Evolutionary conservation across 1,140 invertebrate genomes (phyloP), one percentile per base, ranked within the genome.

Genomic region (Paralvinella palmiformis): DNA sequence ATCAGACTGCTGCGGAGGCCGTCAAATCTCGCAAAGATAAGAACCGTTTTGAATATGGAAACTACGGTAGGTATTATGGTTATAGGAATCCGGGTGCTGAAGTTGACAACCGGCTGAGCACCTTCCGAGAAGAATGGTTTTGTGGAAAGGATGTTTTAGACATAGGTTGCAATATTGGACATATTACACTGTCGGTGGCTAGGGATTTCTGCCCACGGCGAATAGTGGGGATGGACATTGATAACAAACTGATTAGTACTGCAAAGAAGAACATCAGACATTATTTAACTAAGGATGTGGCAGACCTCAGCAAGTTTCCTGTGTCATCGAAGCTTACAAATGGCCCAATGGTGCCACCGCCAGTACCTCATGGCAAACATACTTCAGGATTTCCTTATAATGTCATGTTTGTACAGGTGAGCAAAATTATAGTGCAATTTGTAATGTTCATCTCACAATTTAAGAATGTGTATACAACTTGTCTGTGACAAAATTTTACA

Each of bases 141-240:
- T 82, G 87, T 66, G 87, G 88, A 15, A 96, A 94, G 80, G 89
- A 94, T 80, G 88, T 98, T 27, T 83, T 99, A 44, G 96, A 99
- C 75, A 92, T 99, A 75, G 96, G 96, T 10, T 99, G 96, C 79
- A 99, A 99, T 83, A 89, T 94, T 68, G 96, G 96, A 2, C 91
- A 96, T 75, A 86, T 99, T 52, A 96, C 95, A 2, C 72, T 88
- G 7, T 73, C 78, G 1, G 83, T 98, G 55, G 96, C 92, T 0
- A 84, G 90, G 66, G 88, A 94, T 71, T 89, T 92, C 74, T 83
- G 85, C 35, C 92, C 95, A 2, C 86, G 86, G 60, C 88, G 88
- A 69, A 89, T 98, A 61, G 85, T 92, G 37, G 96, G 96, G 37
- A 88, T 99, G 50, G 96, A 99, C 77, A 98, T 99, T 72, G 96